Evolutionary conservation across 2,797 vertebrate genomes (phyloP).

Genomic region (Lepus townsendii): DNA sequence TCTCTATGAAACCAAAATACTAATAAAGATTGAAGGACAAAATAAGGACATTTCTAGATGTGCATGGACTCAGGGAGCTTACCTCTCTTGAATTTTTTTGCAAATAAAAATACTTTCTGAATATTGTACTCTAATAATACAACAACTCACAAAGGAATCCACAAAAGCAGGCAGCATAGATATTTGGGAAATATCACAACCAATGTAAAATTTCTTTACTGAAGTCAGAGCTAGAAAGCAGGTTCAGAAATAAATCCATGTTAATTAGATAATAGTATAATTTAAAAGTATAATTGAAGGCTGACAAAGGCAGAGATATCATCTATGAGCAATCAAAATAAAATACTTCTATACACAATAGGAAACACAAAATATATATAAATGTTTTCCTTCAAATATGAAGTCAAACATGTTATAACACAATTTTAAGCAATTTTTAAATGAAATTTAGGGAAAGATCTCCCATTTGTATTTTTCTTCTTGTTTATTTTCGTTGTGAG

Average conservation of each 20-base stretch:
- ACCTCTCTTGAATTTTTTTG: neutral
- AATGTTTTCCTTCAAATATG: constrained; percentile 13
- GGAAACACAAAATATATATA: neutral
- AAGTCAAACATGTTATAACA: neutral
- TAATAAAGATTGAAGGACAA: constrained; percentile 30
- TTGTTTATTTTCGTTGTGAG: neutral
- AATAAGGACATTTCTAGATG: constrained; percentile 26
- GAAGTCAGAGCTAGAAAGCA: constrained; percentile 11
- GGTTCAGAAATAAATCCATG: neutral
- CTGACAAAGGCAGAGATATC: neutral
- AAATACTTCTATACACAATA: neutral
- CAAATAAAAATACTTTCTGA: constrained; percentile 38
- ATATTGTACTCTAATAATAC: neutral
- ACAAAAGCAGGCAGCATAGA: neutral
- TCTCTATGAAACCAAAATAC: constrained; percentile 11
- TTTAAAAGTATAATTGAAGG: constrained; percentile 11
- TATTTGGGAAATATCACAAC: constrained; percentile 26
- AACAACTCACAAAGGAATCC: neutral
- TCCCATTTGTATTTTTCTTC: neutral
- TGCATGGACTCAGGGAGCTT: neutral
- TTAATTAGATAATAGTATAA: neutral
- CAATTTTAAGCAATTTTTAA: constrained; percentile 20
- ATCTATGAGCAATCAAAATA: neutral
- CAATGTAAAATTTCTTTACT: neutral
- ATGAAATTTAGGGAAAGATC: neutral